A percentile compares a stretch with the other conserved stretches of the same genome.
Conservation (phyloP, 2,113 vertebrate genomes). For the Leptodactylus fuscus region DNA sequence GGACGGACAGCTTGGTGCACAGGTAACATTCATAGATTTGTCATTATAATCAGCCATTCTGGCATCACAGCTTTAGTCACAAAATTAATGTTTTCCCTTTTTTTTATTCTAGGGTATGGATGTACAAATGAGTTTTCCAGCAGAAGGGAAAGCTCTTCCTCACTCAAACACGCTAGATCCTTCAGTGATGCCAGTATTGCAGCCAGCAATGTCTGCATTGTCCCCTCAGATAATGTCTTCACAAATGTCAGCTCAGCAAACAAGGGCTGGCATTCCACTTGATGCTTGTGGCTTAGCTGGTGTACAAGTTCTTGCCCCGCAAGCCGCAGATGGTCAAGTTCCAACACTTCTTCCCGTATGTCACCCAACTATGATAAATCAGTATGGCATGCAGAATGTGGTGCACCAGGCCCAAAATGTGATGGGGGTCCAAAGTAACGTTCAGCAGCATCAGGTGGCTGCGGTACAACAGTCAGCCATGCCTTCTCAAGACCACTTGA, state of each 20-base stretch:
- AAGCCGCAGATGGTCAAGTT: slow-evolving; percentile 49
- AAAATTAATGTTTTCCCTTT: background rate
- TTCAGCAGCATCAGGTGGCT: slow-evolving; percentile 67
- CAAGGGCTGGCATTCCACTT: slow-evolving; percentile 48
- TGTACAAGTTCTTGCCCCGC: slow-evolving; percentile 46
- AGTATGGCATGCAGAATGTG: slow-evolving; percentile 52
- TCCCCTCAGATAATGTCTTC: slow-evolving; percentile 59
- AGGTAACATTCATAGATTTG: slow-evolving; percentile 66
- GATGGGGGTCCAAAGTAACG: slow-evolving; percentile 59
- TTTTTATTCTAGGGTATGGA: slow-evolving; percentile 62
- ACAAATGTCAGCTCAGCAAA: slow-evolving; percentile 56
- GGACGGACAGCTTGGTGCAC: slow-evolving; percentile 76
- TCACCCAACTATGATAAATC: slow-evolving; percentile 49
- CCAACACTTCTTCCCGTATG: slow-evolving; percentile 57
- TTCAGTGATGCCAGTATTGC: slow-evolving; percentile 62
- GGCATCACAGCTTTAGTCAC: background rate
- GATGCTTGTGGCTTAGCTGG: slow-evolving; percentile 54
- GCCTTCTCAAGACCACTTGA: slow-evolving; percentile 70
- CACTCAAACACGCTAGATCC: slow-evolving; percentile 56
- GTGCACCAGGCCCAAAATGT: slow-evolving; percentile 47
- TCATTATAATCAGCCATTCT: too few species aligned
- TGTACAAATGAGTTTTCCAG: slow-evolving; percentile 71
- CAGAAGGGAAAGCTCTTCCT: slow-evolving; percentile 70
- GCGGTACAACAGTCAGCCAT: slow-evolving; percentile 67
- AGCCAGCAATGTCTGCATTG: slow-evolving; percentile 63